Conservation (phyloP, 2,888 invertebrate genomes). For the Drosophila koepferae region DNA sequence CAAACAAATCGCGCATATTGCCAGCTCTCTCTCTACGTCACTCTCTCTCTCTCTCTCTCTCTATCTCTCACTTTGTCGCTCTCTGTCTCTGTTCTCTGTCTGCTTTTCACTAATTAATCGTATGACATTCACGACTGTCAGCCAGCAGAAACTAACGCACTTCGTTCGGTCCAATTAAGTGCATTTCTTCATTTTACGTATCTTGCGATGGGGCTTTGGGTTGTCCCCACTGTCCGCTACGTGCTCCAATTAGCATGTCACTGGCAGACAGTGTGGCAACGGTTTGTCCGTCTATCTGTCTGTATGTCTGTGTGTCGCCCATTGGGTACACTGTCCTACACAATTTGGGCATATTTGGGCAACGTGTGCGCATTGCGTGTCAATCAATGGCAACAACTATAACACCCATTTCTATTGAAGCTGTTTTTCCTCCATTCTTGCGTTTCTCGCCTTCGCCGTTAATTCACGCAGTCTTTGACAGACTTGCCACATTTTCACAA, state of each 20-base stretch:
- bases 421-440: conserved; percentile 11
- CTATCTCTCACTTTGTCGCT: not conserved
- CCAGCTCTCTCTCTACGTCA: not conserved
- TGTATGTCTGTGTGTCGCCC: not conserved
- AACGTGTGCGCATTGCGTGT: conserved; percentile 67
- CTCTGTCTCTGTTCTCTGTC: not conserved
- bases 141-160: conserved; percentile 34
- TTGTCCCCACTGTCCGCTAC: conserved; percentile 39
- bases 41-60: not conserved
- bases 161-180: conserved; percentile 67
- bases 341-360: conserved; percentile 51
- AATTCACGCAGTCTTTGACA: conserved; percentile 47
- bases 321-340: conserved; percentile 35
- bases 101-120: conserved; percentile 70
- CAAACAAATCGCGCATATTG: conserved; percentile 12
- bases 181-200: conserved; percentile 61
- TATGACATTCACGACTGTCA: conserved; percentile 44
- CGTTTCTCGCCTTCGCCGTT: conserved; percentile 29
- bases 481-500: conserved; percentile 37
- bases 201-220: conserved; percentile 5
- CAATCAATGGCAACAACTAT: conserved; percentile 62
- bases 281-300: not conserved
- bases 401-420: conserved; percentile 42
- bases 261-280: conserved; percentile 22
- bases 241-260: conserved; percentile 73